Base-by-base conservation (phyloP, 1,140 invertebrate species). In the Macrotrachela quadricornifera region DNA sequence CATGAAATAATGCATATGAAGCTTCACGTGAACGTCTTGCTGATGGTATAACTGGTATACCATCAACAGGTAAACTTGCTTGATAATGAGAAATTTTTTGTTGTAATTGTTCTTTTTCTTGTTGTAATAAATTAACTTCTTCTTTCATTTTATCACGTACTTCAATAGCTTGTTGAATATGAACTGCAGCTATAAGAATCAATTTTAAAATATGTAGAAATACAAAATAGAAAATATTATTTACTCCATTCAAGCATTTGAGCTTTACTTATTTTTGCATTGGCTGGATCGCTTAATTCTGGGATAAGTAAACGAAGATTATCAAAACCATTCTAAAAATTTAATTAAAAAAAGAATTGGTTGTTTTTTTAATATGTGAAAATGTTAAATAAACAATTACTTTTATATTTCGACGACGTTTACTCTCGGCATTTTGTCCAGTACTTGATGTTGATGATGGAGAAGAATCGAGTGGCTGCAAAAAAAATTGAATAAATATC, bases 341-440 rank as follows among this genome's bases (percentile, higher is more conserved):
- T 10, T 49, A 46, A 57, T 38, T 4, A 15, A 6, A 4, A 18
- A 14, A 48, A 49, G 11, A 49, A n/a, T n/a, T n/a, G n/a, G n/a
- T n/a, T n/a, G n/a, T n/a, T n/a, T 14, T 8, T 15, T 36, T 14
- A 3, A 49, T 13, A 51, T 15, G 18, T 39, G 11, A 39, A 38
- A 52, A 50, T 2, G 17, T 11, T 17, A 30, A 38, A 0, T 14
- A 46, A 17, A 39, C 6, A 48, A 45, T 48, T 58, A 71, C 70
- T 63, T 95, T 95, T 58, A 95, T 92, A 64, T 92, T 94, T 64
- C 85, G 90, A 41, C 91, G 76, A 38, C 92, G 76, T 67, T 96
- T 97, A 71, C 96, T 90, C 66, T 99, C 92, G 0, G 91, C 87
- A 30, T 30, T 30, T 30, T 30, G 21, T 30, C 21, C 21, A 30